A percentile compares a stretch with the other conserved stretches of the same genome.
These are phyloP conservation scores for Perca flavescens DNA, from an alignment of 2,113 vertebrate species.

Conservation along the genomic window DNA sequence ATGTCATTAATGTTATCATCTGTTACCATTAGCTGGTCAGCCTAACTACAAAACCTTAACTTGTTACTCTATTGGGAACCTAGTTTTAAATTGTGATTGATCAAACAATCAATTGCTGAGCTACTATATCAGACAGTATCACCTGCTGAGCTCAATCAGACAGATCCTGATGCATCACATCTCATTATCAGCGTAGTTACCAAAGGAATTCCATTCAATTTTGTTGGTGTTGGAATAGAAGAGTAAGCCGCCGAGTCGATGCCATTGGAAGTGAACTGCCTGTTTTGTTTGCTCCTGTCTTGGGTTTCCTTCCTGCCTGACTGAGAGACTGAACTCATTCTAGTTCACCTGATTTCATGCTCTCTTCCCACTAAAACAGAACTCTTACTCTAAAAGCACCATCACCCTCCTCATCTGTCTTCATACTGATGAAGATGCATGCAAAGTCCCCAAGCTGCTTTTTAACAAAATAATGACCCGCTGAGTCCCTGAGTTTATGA, in stretches of 20 bases:
- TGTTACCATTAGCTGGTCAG: neutral
- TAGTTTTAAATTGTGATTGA: too few relatives aligned
- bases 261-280: conserved; percentile 21
- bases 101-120: neutral
- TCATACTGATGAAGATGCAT: conserved; percentile 80
- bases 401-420: conserved; percentile 74
- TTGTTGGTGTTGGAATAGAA: neutral
- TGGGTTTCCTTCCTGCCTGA: conserved; percentile 52
- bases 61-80: too few relatives aligned
- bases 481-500: conserved; percentile 14
- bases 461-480: conserved; percentile 13
- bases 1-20: neutral
- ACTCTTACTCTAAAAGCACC: conserved; percentile 62
- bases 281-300: conserved; percentile 64
- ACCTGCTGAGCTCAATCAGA: neutral
- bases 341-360: conserved; percentile 76
- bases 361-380: conserved; percentile 75
- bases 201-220: too few relatives aligned
- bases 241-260: conserved; percentile 33
- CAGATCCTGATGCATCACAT: neutral
- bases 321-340: conserved; percentile 61
- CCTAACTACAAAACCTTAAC: neutral
- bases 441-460: conserved; percentile 76
- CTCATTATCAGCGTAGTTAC: neutral
- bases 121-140: too few relatives aligned